These are phyloP conservation scores for Dryoscopus gambensis DNA, from an alignment of 2,113 vertebrate species.

Conservation along the genomic window DNA sequence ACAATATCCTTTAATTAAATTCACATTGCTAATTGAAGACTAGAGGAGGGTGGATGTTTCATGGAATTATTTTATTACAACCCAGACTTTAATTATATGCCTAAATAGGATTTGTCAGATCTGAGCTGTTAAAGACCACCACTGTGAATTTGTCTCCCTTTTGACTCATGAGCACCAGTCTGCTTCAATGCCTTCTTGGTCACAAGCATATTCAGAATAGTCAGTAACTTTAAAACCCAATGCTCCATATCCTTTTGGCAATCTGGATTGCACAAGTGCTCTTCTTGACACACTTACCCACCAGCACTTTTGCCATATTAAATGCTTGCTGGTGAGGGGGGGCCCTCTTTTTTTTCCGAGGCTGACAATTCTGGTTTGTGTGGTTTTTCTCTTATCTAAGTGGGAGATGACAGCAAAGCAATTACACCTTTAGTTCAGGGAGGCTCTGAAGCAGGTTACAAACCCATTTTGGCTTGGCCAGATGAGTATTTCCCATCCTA, in stretches of 20 bases:
- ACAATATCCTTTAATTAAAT: slow-evolving; percentile 33
- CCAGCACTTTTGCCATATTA: neutral
- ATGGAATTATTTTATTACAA: slow-evolving; percentile 15
- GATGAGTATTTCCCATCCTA: neutral
- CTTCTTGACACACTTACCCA: neutral
- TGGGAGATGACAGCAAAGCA: neutral
- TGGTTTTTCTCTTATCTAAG: neutral
- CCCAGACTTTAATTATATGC: slow-evolving; percentile 32
- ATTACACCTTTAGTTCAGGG: neutral
- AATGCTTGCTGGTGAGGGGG: neutral
- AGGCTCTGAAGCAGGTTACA: neutral
- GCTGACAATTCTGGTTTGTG: neutral
- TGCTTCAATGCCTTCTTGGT: neutral
- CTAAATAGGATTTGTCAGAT: slow-evolving; percentile 36
- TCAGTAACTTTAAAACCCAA: neutral
- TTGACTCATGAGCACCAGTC: neutral
- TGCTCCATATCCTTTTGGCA: neutral
- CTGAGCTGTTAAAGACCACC: slow-evolving; percentile 17
- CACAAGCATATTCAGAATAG: neutral
- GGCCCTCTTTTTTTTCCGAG: neutral
- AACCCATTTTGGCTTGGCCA: neutral
- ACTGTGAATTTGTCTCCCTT: slow-evolving; percentile 19
- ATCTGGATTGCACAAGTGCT: neutral
- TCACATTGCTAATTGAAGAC: slow-evolving; percentile 29
- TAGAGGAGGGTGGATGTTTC: neutral